Conservation (phyloP, 2,113 vertebrate species). For the Trachemys scripta region DNA sequence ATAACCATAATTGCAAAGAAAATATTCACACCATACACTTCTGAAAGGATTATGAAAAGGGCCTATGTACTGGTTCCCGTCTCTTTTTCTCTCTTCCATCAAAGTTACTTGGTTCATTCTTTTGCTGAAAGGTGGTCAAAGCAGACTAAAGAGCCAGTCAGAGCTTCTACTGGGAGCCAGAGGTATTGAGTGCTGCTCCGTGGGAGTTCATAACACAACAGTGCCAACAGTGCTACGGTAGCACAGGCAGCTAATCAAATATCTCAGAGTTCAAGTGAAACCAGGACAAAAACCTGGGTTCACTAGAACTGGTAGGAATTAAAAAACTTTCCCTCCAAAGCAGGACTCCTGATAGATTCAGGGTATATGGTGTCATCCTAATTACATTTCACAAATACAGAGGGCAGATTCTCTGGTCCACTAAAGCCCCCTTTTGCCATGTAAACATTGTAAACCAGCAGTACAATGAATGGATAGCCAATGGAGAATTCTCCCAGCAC, state of each 20-base stretch:
- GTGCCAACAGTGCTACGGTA: background rate
- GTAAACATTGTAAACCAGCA: background rate
- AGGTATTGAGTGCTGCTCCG: accelerated
- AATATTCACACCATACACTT: background rate
- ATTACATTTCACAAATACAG: background rate
- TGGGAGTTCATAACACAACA: background rate
- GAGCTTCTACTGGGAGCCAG: too few relatives aligned
- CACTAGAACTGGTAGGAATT: accelerated
- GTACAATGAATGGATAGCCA: background rate
- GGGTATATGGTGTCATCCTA: too few relatives aligned
- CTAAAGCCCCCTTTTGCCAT: background rate
- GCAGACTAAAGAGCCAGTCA: accelerated
- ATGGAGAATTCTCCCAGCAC: background rate
- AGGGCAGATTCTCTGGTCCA: background rate
- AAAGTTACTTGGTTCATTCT: accelerated
- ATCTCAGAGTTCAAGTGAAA: accelerated
- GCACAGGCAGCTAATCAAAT: accelerated
- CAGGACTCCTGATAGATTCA: background rate
- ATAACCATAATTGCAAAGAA: background rate
- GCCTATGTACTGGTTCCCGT: accelerated
- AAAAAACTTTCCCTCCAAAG: accelerated
- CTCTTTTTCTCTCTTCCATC: accelerated
- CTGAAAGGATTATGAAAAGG: accelerated
- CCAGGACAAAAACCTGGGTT: background rate
- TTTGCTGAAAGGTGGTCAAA: accelerated